These are phyloP conservation scores for Bombus vancouverensis DNA, from an alignment of 1,140 invertebrate species.

Conservation along the genomic window DNA sequence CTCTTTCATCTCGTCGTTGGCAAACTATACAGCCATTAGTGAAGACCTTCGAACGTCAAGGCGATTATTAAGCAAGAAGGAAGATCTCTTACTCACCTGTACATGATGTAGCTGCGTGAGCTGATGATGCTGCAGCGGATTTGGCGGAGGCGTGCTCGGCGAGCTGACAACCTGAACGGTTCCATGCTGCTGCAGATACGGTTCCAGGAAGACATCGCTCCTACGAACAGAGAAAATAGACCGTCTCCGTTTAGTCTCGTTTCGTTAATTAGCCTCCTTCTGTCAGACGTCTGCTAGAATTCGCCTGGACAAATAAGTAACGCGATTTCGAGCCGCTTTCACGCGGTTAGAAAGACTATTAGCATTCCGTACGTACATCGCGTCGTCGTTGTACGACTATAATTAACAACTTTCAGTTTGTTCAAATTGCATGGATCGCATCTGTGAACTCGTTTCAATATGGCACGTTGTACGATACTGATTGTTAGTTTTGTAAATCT, in stretches of 20 bases:
- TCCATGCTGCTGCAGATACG: slow-evolving; percentile 79
- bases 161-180: slow-evolving; percentile 80
- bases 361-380: background rate
- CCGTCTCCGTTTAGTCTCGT: slow-evolving; percentile 15
- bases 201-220: slow-evolving; percentile 82
- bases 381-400: background rate
- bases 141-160: slow-evolving; percentile 78
- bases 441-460: background rate
- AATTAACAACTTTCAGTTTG: slow-evolving; percentile 1
- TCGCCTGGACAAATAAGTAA: background rate
- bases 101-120: slow-evolving; percentile 81
- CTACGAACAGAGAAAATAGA: slow-evolving; percentile 71
- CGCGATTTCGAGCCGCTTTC: slow-evolving; percentile 11
- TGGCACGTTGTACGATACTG: background rate
- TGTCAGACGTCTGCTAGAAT: slow-evolving; percentile 2
- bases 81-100: slow-evolving; percentile 70
- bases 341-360: background rate
- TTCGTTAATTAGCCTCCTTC: slow-evolving; percentile 28
- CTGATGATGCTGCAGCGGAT: slow-evolving; percentile 79
- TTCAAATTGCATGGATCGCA: background rate
- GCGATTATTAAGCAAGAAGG: background rate
- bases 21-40: too few relatives aligned
- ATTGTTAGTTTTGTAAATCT: background rate
- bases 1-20: background rate
- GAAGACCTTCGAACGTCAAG: too few relatives aligned